These are phyloP conservation scores for Proctacanthus coquilletti DNA, from an alignment of 1,140 invertebrate genomes.

Conservation along the genomic window DNA sequence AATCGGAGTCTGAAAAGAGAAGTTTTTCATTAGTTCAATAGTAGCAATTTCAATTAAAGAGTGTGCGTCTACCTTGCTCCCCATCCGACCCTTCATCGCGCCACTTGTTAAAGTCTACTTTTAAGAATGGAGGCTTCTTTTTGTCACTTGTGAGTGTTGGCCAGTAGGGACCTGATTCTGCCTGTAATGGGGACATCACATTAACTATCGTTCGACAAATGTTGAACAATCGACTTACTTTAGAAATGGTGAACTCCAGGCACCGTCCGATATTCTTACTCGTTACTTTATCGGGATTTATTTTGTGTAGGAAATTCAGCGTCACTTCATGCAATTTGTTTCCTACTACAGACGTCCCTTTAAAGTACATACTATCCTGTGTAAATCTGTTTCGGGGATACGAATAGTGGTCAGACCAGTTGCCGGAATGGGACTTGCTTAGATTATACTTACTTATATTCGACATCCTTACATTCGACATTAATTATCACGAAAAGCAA, in stretches of 20 bases:
- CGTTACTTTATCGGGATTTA: constrained; percentile 61
- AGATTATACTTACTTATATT: constrained; percentile 44
- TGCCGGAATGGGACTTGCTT: not conserved
- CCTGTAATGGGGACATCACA: constrained; percentile 9
- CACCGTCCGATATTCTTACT: constrained; percentile 53
- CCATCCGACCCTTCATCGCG: constrained; percentile 82
- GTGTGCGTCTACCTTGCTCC: constrained; percentile 25
- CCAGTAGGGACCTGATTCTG: constrained; percentile 59
- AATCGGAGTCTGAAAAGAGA: too few species aligned
- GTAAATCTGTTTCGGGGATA: constrained; percentile 61
- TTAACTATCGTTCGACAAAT: not conserved
- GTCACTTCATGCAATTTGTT: constrained; percentile 72
- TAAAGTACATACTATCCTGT: constrained; percentile 65
- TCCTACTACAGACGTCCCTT: constrained; percentile 61
- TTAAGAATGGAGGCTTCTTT: constrained; percentile 88
- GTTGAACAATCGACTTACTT: constrained; percentile 21
- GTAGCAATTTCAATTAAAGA: too few species aligned
- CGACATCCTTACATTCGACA: constrained; percentile 75
- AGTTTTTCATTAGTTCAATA: too few species aligned
- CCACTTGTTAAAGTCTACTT: constrained; percentile 95
- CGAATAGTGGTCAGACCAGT: not conserved
- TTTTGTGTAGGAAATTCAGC: constrained; percentile 65
- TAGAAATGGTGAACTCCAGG: constrained; percentile 57
- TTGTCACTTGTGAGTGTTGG: constrained; percentile 72
- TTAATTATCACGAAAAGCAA: constrained; percentile 74